These are phyloP conservation scores for Harpalus rufipes DNA, from an alignment of 2,888 invertebrate species.

Conservation along the genomic window DNA sequence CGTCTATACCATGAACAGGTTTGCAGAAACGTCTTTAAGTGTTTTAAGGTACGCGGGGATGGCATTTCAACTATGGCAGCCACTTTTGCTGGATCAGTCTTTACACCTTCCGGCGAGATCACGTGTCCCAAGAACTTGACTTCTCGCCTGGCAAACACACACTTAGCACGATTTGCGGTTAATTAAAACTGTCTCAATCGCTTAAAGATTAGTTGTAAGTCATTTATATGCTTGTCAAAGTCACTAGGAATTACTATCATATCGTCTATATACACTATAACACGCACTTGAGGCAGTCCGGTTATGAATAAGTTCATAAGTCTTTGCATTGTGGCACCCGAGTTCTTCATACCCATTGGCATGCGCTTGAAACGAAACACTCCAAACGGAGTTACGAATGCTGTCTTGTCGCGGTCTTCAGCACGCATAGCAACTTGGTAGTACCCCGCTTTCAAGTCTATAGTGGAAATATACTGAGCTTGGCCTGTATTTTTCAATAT, in stretches of 20 bases:
- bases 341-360: slow-evolving; percentile 3
- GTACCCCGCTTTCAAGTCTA: slow-evolving; percentile 33
- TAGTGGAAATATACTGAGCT: slow-evolving; percentile 12
- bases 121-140: no score
- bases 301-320: slow-evolving; percentile 2
- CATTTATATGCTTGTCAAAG: neutral
- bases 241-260: neutral
- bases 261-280: neutral
- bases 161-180: no score
- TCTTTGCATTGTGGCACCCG: neutral
- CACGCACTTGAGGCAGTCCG: neutral
- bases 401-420: slow-evolving; percentile 25
- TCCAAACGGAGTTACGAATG: neutral
- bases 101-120: no score
- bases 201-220: no score
- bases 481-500: neutral
- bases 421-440: neutral
- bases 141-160: no score
- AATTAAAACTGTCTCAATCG: no score
- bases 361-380: neutral
- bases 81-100: no score
- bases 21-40: neutral
- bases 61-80: no score
- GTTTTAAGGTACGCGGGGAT: no score
- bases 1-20: slow-evolving; percentile 2